A percentile compares a stretch with the other conserved stretches of the same genome.
Conservation (phyloP, 2,888 invertebrate species). For the Platerodrilus igneus region DNA sequence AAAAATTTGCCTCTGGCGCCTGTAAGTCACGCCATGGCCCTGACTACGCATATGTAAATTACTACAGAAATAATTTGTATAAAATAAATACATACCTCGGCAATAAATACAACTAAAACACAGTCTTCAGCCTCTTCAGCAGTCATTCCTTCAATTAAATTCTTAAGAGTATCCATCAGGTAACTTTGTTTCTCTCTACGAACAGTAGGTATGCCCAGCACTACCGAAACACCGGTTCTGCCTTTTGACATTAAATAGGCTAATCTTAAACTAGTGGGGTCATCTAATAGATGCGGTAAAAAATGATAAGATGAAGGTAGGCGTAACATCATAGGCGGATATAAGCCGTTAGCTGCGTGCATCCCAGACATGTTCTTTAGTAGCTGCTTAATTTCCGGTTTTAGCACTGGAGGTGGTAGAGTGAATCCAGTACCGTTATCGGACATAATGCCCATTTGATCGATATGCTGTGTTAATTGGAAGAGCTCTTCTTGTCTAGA, state of each 20-base stretch:
- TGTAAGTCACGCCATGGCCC: too few species aligned
- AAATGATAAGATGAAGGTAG: constrained; percentile 80
- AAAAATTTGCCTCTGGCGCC: too few species aligned
- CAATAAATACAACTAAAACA: constrained; percentile 80
- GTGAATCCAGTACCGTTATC: constrained; percentile 35
- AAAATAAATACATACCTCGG: constrained; percentile 71
- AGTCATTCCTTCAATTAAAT: constrained; percentile 74
- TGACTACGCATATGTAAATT: too few species aligned
- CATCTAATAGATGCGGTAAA: constrained; percentile 79
- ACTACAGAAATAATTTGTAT: too few species aligned
- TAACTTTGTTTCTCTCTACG: constrained; percentile 84
- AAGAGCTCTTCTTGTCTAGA: constrained; percentile 73
- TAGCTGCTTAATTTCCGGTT: constrained; percentile 40
- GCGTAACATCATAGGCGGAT: constrained; percentile 53
- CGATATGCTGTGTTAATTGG: constrained; percentile 62
- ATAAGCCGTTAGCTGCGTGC: constrained; percentile 48
- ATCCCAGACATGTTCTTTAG: constrained; percentile 50
- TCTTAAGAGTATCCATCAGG: constrained; percentile 77
- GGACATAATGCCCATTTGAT: constrained; percentile 43
- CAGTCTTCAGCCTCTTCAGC: constrained; percentile 69
- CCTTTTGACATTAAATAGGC: constrained; percentile 72
- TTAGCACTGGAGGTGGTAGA: constrained; percentile 39
- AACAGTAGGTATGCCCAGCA: constrained; percentile 87
- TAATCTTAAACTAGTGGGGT: constrained; percentile 71
- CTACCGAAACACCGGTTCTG: constrained; percentile 71